Conservation (phyloP, 1,140 invertebrate species). For the Diachasmimorpha longicaudata region DNA sequence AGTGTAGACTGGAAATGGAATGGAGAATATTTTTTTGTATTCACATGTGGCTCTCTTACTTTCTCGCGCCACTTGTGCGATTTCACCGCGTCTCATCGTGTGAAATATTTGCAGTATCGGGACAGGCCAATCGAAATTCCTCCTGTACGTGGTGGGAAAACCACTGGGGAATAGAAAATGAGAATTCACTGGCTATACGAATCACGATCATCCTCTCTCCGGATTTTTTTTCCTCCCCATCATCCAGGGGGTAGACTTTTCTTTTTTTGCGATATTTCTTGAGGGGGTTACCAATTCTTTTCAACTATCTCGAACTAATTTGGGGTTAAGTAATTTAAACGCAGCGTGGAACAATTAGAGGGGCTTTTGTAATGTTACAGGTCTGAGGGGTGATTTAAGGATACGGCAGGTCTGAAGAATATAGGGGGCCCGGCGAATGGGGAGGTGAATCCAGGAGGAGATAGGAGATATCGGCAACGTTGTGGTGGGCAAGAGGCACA, state of each 20-base stretch:
- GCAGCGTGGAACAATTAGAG: conserved; percentile 57
- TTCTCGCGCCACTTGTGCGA: background rate
- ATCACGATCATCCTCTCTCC: background rate
- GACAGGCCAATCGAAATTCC: background rate
- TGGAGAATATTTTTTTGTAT: too few species aligned
- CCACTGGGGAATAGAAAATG: background rate
- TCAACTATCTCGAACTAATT: conserved; percentile 60
- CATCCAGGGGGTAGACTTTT: background rate
- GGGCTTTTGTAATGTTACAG: conserved; percentile 42
- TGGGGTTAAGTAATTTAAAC: conserved; percentile 59
- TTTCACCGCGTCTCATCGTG: background rate
- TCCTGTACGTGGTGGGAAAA: background rate
- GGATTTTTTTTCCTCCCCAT: background rate
- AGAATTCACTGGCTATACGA: background rate
- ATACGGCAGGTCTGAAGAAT: conserved; percentile 49
- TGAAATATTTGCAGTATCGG: background rate
- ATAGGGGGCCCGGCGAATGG: conserved; percentile 33
- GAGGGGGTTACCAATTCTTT: conserved; percentile 49
- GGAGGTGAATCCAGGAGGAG: conserved; percentile 28
- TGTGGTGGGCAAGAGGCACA: conserved; percentile 31
- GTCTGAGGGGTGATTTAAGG: conserved; percentile 55
- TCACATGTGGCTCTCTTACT: background rate
- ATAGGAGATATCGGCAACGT: conserved; percentile 13
- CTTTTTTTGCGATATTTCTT: conserved; percentile 8
- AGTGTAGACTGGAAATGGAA: too few species aligned